Evolutionary conservation across 2,888 invertebrate genomes (phyloP).

Genomic region (Dichetophora obliterata): DNA sequence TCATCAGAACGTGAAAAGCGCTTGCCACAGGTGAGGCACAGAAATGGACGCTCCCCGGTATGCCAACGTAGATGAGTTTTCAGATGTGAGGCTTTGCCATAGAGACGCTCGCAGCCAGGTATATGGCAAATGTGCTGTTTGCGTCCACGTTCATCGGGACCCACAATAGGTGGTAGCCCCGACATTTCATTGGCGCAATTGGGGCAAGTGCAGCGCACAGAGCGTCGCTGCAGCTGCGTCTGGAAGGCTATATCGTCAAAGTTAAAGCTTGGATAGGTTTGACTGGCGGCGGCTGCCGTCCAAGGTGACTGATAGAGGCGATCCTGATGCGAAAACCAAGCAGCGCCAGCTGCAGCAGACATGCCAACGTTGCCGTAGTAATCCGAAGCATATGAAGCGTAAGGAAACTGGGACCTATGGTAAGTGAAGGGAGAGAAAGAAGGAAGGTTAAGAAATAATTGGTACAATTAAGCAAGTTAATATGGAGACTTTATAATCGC

Average conservation of each 20-base stretch:
- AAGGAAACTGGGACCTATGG: constrained; percentile 66
- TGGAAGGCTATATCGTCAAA: constrained; percentile 69
- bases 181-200: constrained; percentile 85
- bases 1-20: constrained; percentile 93
- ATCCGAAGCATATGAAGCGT: constrained; percentile 67
- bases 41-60: constrained; percentile 91
- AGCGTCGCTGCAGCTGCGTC: constrained; percentile 76
- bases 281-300: constrained; percentile 55
- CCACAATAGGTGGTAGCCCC: constrained; percentile 80
- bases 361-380: constrained; percentile 68
- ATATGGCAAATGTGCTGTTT: constrained; percentile 89
- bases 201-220: constrained; percentile 84
- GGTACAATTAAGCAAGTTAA: constrained; percentile 1
- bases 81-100: constrained; percentile 94
- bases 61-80: constrained; percentile 95
- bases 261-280: constrained; percentile 64
- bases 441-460: constrained; percentile 8
- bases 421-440: neutral
- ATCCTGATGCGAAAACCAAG: constrained; percentile 68
- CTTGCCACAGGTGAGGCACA: constrained; percentile 90
- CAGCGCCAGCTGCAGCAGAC: constrained; percentile 61
- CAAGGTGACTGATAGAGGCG: constrained; percentile 64
- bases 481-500: neutral
- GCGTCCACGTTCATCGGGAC: constrained; percentile 81
- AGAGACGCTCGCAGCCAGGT: constrained; percentile 88